These are phyloP conservation scores for Masticophis lateralis DNA, from an alignment of 2,797 vertebrate species.

Conservation along the genomic window DNA sequence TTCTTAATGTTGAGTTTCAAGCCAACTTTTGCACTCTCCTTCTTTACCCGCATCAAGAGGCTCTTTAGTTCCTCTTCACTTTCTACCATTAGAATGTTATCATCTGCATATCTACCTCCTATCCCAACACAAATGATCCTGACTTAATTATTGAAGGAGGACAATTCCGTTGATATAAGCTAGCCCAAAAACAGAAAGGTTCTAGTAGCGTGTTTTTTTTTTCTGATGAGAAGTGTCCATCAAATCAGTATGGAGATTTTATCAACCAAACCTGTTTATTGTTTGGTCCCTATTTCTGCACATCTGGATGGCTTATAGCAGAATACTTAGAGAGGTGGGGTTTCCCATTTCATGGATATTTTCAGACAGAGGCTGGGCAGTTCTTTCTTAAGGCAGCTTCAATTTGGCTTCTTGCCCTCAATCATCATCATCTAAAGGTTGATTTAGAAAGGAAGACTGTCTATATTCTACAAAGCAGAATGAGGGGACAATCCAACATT, in stretches of 20 bases:
- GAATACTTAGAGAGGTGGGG: background rate
- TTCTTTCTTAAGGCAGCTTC: background rate
- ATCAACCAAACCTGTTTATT: background rate
- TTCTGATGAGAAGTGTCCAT: background rate
- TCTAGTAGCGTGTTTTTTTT: no score
- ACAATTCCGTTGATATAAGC: no score
- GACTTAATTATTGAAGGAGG: background rate
- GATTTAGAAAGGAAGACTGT: background rate
- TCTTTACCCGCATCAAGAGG: no score
- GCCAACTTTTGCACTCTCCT: no score
- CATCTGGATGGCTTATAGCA: background rate
- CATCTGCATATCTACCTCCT: background rate
- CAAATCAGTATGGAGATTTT: background rate
- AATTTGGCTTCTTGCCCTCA: background rate
- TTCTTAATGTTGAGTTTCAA: no score
- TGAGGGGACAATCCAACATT: conserved; percentile 40
- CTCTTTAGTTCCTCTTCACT: no score
- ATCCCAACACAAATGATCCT: background rate
- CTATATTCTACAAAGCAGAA: conserved; percentile 14
- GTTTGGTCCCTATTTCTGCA: background rate
- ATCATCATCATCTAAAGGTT: background rate
- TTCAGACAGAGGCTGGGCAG: background rate
- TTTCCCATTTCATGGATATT: background rate
- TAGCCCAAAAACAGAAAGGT: no score
- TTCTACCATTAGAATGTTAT: no score